Conservation (phyloP, 1,140 invertebrate genomes). For the Drosophila sucinea region DNA sequence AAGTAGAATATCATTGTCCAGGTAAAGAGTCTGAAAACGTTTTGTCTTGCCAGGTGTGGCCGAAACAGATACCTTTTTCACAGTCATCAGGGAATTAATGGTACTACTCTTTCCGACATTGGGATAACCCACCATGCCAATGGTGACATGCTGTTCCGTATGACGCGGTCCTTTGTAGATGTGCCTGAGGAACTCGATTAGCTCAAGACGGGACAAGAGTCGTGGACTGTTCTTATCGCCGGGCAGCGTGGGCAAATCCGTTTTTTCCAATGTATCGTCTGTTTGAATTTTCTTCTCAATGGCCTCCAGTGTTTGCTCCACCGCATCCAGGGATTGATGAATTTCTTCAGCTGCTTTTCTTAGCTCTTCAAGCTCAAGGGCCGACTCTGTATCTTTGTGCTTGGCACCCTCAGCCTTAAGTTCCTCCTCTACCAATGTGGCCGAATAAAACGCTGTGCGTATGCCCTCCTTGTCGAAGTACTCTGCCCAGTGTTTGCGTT, state of each 20-base stretch:
- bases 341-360: slow-evolving; percentile 83
- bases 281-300: slow-evolving; percentile 79
- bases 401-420: slow-evolving; percentile 81
- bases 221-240: slow-evolving; percentile 84
- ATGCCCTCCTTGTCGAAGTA: slow-evolving; percentile 91
- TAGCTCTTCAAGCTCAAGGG: slow-evolving; percentile 64
- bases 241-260: slow-evolving; percentile 32
- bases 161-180: slow-evolving; percentile 85
- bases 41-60: slow-evolving; percentile 99
- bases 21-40: slow-evolving; percentile 93
- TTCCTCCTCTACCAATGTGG: slow-evolving; percentile 86
- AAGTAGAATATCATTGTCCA: slow-evolving; percentile 92
- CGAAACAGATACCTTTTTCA: slow-evolving; percentile 97
- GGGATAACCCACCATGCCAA: slow-evolving; percentile 98
- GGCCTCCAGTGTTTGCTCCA: slow-evolving; percentile 84
- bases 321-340: slow-evolving; percentile 83
- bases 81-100: slow-evolving; percentile 95
- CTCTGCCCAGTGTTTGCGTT: slow-evolving; percentile 93
- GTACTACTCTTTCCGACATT: slow-evolving; percentile 99
- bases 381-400: slow-evolving; percentile 52
- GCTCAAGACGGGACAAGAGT: slow-evolving; percentile 85
- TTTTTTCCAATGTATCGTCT: slow-evolving; percentile 5
- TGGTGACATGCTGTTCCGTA: slow-evolving; percentile 87
- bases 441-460: slow-evolving; percentile 93
- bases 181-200: slow-evolving; percentile 88